phyloP scores from a whole-genome alignment of 2,797 vertebrate species.

The Gallinago nigripennis region DNA sequence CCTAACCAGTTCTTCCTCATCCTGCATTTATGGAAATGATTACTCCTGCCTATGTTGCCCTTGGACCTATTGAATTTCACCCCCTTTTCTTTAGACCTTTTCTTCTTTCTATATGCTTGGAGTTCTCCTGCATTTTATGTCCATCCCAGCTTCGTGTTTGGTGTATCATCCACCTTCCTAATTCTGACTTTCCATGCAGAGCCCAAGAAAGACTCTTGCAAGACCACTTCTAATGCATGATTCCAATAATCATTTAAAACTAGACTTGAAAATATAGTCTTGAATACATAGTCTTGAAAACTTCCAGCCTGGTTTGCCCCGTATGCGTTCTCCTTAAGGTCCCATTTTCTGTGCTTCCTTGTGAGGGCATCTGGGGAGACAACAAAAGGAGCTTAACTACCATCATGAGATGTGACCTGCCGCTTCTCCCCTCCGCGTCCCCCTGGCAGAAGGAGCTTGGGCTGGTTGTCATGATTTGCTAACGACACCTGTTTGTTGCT shows the following conservation, averaged over 20 bases:
- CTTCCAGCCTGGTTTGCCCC: not conserved
- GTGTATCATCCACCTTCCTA: not conserved
- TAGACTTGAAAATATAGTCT: not conserved
- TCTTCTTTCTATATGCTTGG: not conserved
- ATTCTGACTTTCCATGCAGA: not conserved
- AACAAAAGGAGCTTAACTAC: not conserved
- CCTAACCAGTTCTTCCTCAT: slow-evolving; percentile 59
- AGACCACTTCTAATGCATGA: not conserved
- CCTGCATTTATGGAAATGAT: slow-evolving; percentile 49
- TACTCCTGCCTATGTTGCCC: not conserved
- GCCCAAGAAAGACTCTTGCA: not conserved
- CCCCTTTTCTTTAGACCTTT: not conserved
- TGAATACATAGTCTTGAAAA: not conserved
- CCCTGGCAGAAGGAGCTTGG: not conserved
- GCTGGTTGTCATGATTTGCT: not conserved
- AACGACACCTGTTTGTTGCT: not conserved
- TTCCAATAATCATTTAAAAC: not conserved
- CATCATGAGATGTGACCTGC: not conserved
- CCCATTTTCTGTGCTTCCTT: not conserved
- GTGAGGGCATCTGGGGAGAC: not conserved
- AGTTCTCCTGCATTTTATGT: not conserved
- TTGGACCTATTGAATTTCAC: slow-evolving; percentile 19
- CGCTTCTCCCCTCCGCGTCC: not conserved
- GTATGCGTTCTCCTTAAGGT: not conserved
- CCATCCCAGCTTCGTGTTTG: not conserved